Conservation (phyloP, 2,888 invertebrate species). For the Anodontia alba region DNA sequence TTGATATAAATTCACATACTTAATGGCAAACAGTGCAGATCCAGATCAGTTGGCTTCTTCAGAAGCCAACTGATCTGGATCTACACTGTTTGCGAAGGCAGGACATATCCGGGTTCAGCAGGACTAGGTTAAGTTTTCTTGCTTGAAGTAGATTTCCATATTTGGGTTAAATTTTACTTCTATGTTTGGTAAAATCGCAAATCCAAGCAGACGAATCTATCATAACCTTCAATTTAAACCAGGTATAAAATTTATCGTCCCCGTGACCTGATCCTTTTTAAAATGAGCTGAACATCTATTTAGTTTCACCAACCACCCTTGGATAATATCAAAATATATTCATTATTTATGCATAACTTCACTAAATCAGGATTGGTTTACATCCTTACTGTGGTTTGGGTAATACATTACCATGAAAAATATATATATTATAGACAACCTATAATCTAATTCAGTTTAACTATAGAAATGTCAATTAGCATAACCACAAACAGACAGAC, state of each 20-base stretch:
- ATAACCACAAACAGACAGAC: no score
- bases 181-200: no score
- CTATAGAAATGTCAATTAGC: no score
- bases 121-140: no score
- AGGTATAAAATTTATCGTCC: slow-evolving; percentile 10
- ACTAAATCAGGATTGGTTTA: slow-evolving; percentile 6
- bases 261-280: slow-evolving; percentile 4
- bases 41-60: no score
- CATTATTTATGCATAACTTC: slow-evolving; percentile 5
- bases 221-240: slow-evolving; percentile 1
- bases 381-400: neutral
- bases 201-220: neutral
- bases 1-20: no score
- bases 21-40: no score
- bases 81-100: no score
- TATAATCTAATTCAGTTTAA: neutral
- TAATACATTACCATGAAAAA: neutral
- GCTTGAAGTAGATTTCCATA: no score
- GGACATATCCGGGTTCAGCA: no score
- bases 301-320: slow-evolving; percentile 5
- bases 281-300: neutral
- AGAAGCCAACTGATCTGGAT: no score
- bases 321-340: slow-evolving; percentile 6
- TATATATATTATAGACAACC: neutral
- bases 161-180: no score